Evolutionary conservation across 2,888 invertebrate genomes (phyloP), one percentile per base, ranked within the genome.

Genomic region (Caenorhabditis wallacei): DNA sequence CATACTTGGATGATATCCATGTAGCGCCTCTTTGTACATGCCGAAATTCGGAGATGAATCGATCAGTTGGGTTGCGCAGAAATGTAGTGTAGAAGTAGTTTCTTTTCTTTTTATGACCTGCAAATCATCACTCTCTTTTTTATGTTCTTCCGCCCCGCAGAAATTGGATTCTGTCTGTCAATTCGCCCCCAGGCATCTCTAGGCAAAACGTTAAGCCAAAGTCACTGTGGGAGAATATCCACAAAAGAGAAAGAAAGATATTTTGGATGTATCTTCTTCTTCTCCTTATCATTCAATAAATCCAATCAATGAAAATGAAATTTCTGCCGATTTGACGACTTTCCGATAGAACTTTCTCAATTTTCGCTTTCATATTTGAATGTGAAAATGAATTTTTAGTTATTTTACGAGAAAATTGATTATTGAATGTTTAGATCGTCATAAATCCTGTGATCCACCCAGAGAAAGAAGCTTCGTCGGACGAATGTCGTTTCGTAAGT

Each of bases 81-180:
- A 99, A 94, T 5, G 98, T 97, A 88, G 98, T 96, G 94, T 97
- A 98, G 93, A 97, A 97, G 93, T 97, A 98, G 90, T 98, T 88
- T 26, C 91, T 85, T 51, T 87, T 87, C 51, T 71, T 75, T 24
- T 87, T 89, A 8, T 70, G 94, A 92, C 89, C 92, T 92, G 54
- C 74, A 82, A 82, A 91, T 63, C 54, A 63, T 63, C 69, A 74
- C 48, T 68, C 53, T 54, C 46, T 63, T 63, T 46, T 70, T 78
- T 48, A 78, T 78, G 46, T 71, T 20, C 57, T 61, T 71, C 61
- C 35, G 30, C 57, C n/a, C 66, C 76, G 68, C 68, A 66, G 59
- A 74, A 35, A 74, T 64, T 48, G 66, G 69, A 69, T 61, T 61
- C 59, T 61, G 61, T 69, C 59, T 20, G n/a, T 48, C 46, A 18